A percentile compares a stretch with the other conserved stretches of the same genome.
These are phyloP conservation scores for Aphrophora alni DNA, from an alignment of 2,888 invertebrate genomes.

Conservation along the genomic window DNA sequence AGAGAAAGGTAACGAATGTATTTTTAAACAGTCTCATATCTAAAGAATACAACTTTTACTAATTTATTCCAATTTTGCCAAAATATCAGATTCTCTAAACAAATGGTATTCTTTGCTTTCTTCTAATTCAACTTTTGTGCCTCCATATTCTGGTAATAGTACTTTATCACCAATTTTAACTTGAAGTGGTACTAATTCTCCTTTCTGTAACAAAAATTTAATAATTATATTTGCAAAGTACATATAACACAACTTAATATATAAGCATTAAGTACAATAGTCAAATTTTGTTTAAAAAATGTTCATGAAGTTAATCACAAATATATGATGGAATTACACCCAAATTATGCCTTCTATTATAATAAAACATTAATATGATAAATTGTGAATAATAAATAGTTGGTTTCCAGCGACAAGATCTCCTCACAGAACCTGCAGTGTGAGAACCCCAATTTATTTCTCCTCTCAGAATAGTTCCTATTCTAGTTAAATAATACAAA, in stretches of 20 bases:
- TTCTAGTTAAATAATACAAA: too few species aligned
- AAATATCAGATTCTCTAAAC: slow-evolving; percentile 94
- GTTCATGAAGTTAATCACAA: slow-evolving; percentile 23
- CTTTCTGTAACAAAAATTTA: slow-evolving; percentile 66
- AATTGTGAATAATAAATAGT: too few species aligned
- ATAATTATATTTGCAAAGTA: not conserved
- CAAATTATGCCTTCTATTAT: too few species aligned
- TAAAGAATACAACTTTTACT: not conserved
- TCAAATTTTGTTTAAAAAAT: too few species aligned
- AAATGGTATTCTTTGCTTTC: slow-evolving; percentile 92
- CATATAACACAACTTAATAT: not conserved
- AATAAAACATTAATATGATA: too few species aligned
- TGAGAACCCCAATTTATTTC: too few species aligned
- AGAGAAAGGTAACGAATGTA: not conserved
- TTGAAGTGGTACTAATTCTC: slow-evolving; percentile 77
- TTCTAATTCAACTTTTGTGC: slow-evolving; percentile 90
- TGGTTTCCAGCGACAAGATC: too few species aligned
- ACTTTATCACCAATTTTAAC: slow-evolving; percentile 94
- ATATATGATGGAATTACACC: too few species aligned
- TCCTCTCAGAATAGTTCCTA: too few species aligned
- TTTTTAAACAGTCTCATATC: not conserved
- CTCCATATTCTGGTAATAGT: slow-evolving; percentile 97
- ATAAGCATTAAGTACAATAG: too few species aligned
- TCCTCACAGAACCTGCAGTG: too few species aligned
- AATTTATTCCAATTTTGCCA: slow-evolving; percentile 80